A percentile compares a stretch with the other conserved stretches of the same genome.
These are phyloP conservation scores for Drosophila quasianomalipes DNA, from an alignment of 2,888 invertebrate species.

Conservation along the genomic window DNA sequence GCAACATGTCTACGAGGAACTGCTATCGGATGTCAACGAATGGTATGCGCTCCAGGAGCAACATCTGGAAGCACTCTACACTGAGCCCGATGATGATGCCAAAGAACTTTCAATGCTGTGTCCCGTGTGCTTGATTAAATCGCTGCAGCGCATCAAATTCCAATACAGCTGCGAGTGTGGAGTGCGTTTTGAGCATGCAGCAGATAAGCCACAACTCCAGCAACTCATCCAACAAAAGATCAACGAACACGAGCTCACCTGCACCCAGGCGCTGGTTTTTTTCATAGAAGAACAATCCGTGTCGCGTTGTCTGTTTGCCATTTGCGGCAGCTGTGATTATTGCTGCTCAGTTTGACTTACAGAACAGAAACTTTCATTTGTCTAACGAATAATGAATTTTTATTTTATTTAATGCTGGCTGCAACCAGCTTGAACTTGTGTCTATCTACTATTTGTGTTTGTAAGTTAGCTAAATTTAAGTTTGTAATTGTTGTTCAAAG, in stretches of 20 bases:
- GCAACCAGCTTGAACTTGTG: slow-evolving; percentile 27
- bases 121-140: slow-evolving; percentile 86
- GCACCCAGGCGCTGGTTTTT: slow-evolving; percentile 71
- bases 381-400: not conserved
- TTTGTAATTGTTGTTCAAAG: not conserved
- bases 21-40: slow-evolving; percentile 79
- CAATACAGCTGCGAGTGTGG: slow-evolving; percentile 85
- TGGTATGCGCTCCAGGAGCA: slow-evolving; percentile 82
- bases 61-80: slow-evolving; percentile 77
- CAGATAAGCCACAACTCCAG: slow-evolving; percentile 51
- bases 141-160: slow-evolving; percentile 27
- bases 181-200: slow-evolving; percentile 63
- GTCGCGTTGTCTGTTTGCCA: slow-evolving; percentile 60
- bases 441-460: not conserved
- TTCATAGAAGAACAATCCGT: slow-evolving; percentile 69
- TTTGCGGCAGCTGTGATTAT: slow-evolving; percentile 82
- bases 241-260: slow-evolving; percentile 69
- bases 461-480: slow-evolving; percentile 5
- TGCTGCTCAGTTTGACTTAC: slow-evolving; percentile 69
- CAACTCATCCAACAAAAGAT: slow-evolving; percentile 56
- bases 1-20: slow-evolving; percentile 80
- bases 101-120: slow-evolving; percentile 84
- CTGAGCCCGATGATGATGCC: slow-evolving; percentile 84
- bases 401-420: slow-evolving; percentile 24
- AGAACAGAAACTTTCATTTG: not conserved